Percentiles rank a stretch among this genome's conserved stretches.
Conservation (phyloP, 2,113 vertebrate species). For the Atrichornis clamosus region DNA sequence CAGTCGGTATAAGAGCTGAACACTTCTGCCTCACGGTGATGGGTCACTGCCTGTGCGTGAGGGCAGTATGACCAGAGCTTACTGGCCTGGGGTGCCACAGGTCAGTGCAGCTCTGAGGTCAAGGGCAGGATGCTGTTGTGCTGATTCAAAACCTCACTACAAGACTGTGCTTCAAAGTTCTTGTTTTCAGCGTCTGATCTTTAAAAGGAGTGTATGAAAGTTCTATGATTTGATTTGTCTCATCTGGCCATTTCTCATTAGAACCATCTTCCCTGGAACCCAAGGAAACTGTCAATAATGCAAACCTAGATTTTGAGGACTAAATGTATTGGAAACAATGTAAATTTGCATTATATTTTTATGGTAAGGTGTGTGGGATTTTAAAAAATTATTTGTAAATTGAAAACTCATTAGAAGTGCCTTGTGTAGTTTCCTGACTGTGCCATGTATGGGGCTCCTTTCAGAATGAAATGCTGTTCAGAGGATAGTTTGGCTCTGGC, state of each 20-base stretch:
- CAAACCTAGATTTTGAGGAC: not conserved
- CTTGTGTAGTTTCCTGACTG: not conserved
- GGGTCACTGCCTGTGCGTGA: not conserved
- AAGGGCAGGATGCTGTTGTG: not conserved
- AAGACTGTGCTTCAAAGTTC: not conserved
- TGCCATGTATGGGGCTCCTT: not conserved
- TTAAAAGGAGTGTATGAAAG: not conserved
- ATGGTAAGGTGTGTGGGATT: accelerated
- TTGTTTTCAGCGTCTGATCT: not conserved
- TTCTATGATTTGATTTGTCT: not conserved
- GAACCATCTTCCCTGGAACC: not conserved
- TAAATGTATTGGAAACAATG: not conserved
- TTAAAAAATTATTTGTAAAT: not conserved
- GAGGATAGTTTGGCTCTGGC: not conserved
- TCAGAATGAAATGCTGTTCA: not conserved
- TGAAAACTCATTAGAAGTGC: not conserved
- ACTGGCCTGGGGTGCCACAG: not conserved
- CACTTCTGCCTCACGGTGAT: not conserved
- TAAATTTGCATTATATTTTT: not conserved
- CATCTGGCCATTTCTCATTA: not conserved
- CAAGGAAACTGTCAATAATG: not conserved
- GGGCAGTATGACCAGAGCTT: accelerated
- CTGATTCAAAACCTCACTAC: not conserved
- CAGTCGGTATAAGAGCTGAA: not conserved
- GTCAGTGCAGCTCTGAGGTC: not conserved